These are phyloP conservation scores for Charadrius vociferus DNA, from an alignment of 2,113 vertebrate genomes.

Conservation along the genomic window DNA sequence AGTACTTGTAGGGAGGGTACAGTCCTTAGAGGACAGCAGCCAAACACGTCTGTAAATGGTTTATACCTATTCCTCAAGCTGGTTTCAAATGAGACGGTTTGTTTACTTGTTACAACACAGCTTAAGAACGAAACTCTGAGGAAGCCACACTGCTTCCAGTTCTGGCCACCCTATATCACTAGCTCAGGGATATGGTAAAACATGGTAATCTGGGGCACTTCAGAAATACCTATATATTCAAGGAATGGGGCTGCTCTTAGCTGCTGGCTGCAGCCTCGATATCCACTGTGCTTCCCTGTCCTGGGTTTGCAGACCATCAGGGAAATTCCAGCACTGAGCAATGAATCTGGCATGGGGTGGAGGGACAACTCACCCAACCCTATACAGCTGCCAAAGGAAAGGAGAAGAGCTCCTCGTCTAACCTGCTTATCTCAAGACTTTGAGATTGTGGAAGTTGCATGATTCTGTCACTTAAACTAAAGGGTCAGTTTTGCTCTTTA, in stretches of 20 bases:
- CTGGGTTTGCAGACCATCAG: not conserved
- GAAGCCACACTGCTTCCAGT: not conserved
- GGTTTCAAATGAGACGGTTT: not conserved
- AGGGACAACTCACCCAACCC: not conserved
- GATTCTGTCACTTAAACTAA: not conserved
- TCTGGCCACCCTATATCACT: not conserved
- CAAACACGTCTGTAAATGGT: not conserved
- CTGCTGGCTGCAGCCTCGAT: not conserved
- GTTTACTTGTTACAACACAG: not conserved
- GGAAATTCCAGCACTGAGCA: not conserved
- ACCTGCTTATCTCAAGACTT: not conserved
- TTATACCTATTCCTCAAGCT: not conserved
- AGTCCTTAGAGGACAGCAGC: not conserved
- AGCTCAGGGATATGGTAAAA: not conserved
- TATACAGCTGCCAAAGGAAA: not conserved
- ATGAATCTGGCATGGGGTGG: accelerated
- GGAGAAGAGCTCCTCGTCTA: not conserved
- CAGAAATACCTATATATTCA: not conserved
- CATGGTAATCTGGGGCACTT: not conserved
- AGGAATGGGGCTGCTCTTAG: not conserved
- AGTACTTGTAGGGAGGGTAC: not conserved
- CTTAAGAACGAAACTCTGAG: not conserved
- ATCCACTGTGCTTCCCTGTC: not conserved
- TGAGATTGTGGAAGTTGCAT: not conserved
- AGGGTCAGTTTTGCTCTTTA: not conserved